Evolutionary conservation across 2,113 vertebrate species (phyloP).

Genomic region (Syngnathus floridae): DNA sequence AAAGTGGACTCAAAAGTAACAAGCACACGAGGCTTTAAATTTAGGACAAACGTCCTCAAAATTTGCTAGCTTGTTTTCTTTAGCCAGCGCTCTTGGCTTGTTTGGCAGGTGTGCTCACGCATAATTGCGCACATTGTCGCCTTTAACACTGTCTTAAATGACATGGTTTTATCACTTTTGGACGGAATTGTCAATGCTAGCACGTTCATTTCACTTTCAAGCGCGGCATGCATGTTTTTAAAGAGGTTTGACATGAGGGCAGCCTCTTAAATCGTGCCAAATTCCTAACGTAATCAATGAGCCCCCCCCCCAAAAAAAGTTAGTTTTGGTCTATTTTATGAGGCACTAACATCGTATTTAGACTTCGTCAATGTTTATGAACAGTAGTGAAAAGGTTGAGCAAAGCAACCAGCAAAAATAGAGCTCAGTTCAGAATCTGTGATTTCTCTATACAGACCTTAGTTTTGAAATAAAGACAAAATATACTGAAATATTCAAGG

Average conservation of each 20-base stretch:
- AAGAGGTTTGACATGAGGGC: not conserved
- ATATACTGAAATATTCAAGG: no score
- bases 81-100: not conserved
- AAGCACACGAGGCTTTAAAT: not conserved
- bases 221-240: constrained; percentile 18
- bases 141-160: not conserved
- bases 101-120: constrained; percentile 6
- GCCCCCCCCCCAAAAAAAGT: no score
- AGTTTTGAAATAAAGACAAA: no score
- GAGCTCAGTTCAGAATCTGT: no score
- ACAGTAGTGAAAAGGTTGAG: not conserved
- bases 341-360: not conserved
- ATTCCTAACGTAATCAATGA: not conserved
- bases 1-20: not conserved
- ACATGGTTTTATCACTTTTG: not conserved
- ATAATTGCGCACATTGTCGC: not conserved
- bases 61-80: not conserved
- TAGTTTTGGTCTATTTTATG: not conserved
- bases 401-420: no score
- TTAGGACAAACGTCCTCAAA: not conserved
- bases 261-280: not conserved
- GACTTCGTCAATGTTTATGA: not conserved
- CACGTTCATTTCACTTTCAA: not conserved
- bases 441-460: no score
- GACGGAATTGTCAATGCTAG: not conserved